phyloP scores from a whole-genome alignment of 2,797 vertebrate species.

The Erethizon dorsatum region DNA sequence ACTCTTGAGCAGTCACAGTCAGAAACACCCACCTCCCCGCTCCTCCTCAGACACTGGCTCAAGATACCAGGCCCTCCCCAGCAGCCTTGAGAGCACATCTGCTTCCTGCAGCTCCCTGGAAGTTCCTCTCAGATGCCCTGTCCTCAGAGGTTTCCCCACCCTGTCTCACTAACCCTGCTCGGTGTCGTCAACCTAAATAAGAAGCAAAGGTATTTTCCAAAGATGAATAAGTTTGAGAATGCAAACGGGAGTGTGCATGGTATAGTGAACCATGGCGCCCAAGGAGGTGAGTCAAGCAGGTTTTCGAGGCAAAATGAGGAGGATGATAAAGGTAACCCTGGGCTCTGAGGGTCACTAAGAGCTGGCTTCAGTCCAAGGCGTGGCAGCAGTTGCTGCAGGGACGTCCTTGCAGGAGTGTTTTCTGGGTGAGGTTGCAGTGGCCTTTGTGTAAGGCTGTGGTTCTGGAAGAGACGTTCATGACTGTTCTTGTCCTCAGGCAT shows the following conservation, averaged over 20 bases:
- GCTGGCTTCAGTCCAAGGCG: neutral
- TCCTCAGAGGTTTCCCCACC: neutral
- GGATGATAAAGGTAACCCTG: neutral
- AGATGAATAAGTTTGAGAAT: neutral
- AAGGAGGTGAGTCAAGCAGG: neutral
- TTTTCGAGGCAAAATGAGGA: no score
- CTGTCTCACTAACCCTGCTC: neutral
- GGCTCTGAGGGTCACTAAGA: neutral
- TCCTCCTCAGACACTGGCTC: no score
- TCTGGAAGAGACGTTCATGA: neutral
- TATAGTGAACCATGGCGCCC: neutral
- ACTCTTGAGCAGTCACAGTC: neutral
- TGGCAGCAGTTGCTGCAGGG: neutral
- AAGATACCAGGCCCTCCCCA: neutral
- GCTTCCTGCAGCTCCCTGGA: neutral
- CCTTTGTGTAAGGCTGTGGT: neutral
- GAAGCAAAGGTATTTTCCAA: neutral
- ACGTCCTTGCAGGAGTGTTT: neutral
- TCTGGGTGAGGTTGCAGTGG: neutral
- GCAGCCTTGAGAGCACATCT: neutral
- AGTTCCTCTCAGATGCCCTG: neutral
- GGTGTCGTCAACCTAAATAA: neutral
- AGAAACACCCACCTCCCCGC: neutral
- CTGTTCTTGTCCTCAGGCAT: neutral
- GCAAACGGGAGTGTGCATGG: accelerated